Percentiles rank a stretch among this genome's conserved stretches.
These are phyloP conservation scores for Euphonia xanthogaster DNA, from an alignment of 2,797 vertebrate genomes.

Conservation along the genomic window DNA sequence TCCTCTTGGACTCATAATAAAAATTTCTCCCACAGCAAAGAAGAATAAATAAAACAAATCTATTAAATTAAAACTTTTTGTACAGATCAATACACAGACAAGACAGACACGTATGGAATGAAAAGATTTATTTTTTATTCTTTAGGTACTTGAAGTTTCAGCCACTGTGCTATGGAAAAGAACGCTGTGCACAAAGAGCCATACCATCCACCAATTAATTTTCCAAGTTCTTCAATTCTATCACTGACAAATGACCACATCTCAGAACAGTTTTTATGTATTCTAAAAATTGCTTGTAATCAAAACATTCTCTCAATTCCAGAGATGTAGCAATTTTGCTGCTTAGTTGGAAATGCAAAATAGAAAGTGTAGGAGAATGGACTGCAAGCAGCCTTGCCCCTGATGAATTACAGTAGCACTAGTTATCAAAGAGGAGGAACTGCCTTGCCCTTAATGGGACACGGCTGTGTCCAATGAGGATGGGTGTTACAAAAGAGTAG, in stretches of 20 bases:
- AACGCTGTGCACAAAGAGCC: background rate
- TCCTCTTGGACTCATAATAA: background rate
- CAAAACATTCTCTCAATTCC: background rate
- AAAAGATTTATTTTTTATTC: slow-evolving; percentile 27
- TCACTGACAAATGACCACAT: background rate
- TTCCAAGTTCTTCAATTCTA: background rate
- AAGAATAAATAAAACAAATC: background rate
- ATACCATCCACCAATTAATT: background rate
- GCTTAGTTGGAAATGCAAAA: background rate
- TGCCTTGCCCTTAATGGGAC: background rate
- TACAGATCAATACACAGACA: background rate
- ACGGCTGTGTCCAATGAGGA: background rate
- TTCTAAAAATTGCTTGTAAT: background rate
- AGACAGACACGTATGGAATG: background rate
- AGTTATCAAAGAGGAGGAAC: background rate
- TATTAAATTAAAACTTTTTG: background rate
- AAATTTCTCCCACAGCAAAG: background rate
- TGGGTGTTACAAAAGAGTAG: too few species aligned
- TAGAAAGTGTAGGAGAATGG: background rate
- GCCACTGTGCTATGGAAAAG: background rate
- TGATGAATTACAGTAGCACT: background rate
- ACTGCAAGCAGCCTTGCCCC: background rate
- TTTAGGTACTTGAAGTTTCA: background rate
- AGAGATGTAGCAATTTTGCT: background rate
- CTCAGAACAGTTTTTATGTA: background rate